phyloP scores from a whole-genome alignment of 2,113 vertebrate genomes.

The Probosciger aterrimus region DNA sequence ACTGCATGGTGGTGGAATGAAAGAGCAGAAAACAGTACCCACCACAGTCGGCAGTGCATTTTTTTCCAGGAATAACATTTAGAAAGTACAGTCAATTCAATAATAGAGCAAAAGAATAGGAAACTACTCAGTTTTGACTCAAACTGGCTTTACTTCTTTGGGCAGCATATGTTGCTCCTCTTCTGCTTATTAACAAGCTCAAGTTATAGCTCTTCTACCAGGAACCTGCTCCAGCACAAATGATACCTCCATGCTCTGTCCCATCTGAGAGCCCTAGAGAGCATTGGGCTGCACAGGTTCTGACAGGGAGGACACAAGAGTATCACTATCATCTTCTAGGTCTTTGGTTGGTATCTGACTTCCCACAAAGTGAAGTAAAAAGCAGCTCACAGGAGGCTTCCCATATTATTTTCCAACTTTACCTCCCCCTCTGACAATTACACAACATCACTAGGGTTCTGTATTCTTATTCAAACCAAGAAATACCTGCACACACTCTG shows the following conservation, averaged over 20 bases:
- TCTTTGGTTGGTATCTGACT: not conserved
- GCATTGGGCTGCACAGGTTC: not conserved
- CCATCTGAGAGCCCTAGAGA: not conserved
- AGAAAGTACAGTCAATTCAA: not conserved
- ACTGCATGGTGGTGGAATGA: not conserved
- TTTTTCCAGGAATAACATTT: not conserved
- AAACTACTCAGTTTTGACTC: not conserved
- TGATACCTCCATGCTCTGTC: not conserved
- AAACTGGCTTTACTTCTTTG: not conserved
- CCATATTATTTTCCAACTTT: not conserved
- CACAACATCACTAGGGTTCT: not conserved
- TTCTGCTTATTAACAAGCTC: not conserved
- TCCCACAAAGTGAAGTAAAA: not conserved
- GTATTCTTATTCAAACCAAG: not conserved
- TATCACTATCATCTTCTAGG: not conserved
- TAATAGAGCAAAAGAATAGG: not conserved
- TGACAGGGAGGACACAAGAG: not conserved
- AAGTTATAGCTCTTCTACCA: not conserved
- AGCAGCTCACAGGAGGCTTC: not conserved
- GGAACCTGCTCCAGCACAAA: not conserved
- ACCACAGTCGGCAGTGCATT: not conserved
- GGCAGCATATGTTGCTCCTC: not conserved
- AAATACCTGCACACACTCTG: not conserved
- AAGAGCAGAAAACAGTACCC: not conserved
- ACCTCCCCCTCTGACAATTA: not conserved